phyloP scores from a whole-genome alignment of 2,888 invertebrate species.

The Boloria selene region DNA sequence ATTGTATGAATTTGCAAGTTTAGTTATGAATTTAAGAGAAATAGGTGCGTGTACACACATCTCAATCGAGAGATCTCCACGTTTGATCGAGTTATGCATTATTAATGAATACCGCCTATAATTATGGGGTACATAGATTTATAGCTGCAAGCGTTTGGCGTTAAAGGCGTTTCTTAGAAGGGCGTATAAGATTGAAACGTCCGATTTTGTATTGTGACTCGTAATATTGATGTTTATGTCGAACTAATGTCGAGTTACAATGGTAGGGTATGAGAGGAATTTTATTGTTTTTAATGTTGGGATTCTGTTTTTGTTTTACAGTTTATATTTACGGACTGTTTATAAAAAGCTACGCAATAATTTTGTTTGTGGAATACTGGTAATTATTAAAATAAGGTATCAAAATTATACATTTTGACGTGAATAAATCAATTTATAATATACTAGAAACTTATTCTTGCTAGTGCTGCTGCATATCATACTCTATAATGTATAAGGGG shows the following conservation, averaged over 20 bases:
- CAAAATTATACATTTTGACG: too few relatives aligned
- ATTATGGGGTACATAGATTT: slow-evolving; percentile 73
- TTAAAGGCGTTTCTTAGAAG: slow-evolving; percentile 44
- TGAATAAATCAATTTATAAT: too few relatives aligned
- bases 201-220: slow-evolving; percentile 37
- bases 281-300: slow-evolving; percentile 6
- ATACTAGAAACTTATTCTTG: too few relatives aligned
- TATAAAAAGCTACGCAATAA: slow-evolving; percentile 9
- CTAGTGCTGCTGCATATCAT: too few relatives aligned
- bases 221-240: slow-evolving; percentile 16
- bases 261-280: slow-evolving; percentile 8
- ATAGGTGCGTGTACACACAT: slow-evolving; percentile 43
- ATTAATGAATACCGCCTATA: slow-evolving; percentile 75
- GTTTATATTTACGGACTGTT: not conserved
- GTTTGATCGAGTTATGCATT: slow-evolving; percentile 81
- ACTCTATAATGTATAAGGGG: too few relatives aligned
- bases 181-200: slow-evolving; percentile 49
- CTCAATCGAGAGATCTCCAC: slow-evolving; percentile 44
- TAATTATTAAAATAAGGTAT: not conserved
- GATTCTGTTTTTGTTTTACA: slow-evolving; percentile 2
- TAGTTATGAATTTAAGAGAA: not conserved
- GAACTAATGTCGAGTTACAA: slow-evolving; percentile 15
- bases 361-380: slow-evolving; percentile 2
- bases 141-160: slow-evolving; percentile 51
- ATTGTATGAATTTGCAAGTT: not conserved